phyloP scores from a whole-genome alignment of 2,113 vertebrate genomes.

The Protobothrops flavoviridis region DNA sequence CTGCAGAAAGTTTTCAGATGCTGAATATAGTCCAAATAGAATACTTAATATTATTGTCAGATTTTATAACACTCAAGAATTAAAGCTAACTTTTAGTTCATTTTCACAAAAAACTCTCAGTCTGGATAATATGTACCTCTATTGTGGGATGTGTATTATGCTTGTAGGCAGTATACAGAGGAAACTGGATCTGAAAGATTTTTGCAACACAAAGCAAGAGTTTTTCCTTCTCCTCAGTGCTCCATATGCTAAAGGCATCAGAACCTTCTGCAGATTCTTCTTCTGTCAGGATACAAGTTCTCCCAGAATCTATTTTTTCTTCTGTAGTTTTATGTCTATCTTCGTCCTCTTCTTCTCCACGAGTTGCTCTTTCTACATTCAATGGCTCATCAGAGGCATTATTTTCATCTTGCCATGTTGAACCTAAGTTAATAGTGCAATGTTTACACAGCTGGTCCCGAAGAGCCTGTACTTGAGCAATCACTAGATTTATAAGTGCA shows the following conservation, averaged over 20 bases:
- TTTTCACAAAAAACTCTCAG: background rate
- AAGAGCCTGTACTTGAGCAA: constrained; percentile 89
- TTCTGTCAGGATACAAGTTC: constrained; percentile 69
- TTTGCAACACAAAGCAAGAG: constrained; percentile 96
- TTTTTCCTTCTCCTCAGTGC: constrained; percentile 95
- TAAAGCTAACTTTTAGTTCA: background rate
- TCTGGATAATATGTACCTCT: constrained; percentile 80
- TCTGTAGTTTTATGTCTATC: constrained; percentile 71
- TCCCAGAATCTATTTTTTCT: constrained; percentile 63
- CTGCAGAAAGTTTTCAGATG: background rate
- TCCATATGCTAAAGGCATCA: constrained; percentile 88
- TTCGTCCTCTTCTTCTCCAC: constrained; percentile 78
- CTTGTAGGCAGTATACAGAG: constrained; percentile 98
- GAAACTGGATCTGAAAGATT: constrained; percentile 99
- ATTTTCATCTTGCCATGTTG: constrained; percentile 80
- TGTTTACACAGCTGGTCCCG: constrained; percentile 82
- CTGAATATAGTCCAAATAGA: background rate
- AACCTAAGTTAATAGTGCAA: constrained; percentile 74
- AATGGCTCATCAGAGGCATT: constrained; percentile 84
- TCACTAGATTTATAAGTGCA: constrained; percentile 97
- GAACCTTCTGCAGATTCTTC: constrained; percentile 69
- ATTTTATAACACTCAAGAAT: background rate
- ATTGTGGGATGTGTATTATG: constrained; percentile 99
- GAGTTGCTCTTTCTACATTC: constrained; percentile 89
- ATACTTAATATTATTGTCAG: background rate